Evolutionary conservation across 2,888 invertebrate genomes (phyloP).

Genomic region (Stenodema calcarata): DNA sequence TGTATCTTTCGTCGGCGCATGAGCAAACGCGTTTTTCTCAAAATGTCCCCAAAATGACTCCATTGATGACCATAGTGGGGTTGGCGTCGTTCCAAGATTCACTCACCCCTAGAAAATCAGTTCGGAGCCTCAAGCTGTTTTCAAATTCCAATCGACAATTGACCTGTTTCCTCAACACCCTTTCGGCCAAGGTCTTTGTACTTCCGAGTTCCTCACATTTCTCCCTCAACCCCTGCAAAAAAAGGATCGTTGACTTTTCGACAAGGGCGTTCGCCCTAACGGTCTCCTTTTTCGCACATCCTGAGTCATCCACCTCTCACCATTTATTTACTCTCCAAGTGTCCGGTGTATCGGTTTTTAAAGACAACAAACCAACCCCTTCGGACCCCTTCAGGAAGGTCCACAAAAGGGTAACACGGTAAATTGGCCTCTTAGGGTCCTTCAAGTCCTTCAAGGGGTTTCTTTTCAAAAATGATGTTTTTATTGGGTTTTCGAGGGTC

Average conservation of each 20-base stretch:
- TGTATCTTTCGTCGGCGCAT: too few relatives aligned
- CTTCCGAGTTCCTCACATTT: neutral
- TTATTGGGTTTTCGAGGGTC: neutral
- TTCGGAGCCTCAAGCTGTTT: too few relatives aligned
- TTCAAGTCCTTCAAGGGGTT: neutral
- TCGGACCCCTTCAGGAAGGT: neutral
- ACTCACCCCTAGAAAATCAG: too few relatives aligned
- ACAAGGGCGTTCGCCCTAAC: constrained; percentile 28
- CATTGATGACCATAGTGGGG: too few relatives aligned
- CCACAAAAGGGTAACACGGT: neutral
- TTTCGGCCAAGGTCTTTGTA: constrained; percentile 1
- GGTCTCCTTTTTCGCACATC: neutral
- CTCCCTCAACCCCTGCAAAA: neutral
- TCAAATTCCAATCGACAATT: neutral
- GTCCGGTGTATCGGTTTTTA: constrained; percentile 5
- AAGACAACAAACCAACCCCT: constrained; percentile 26
- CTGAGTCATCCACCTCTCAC: constrained; percentile 16
- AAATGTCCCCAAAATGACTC: too few relatives aligned
- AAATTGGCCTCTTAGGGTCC: neutral
- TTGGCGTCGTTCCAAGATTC: too few relatives aligned
- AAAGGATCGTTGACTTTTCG: neutral
- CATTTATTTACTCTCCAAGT: constrained; percentile 22
- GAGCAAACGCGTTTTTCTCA: too few relatives aligned
- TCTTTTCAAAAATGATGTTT: neutral
- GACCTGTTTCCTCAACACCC: neutral